These are phyloP conservation scores for Caenorhabditis sp. DNA, from an alignment of 2,888 invertebrate genomes.

Conservation along the genomic window DNA sequence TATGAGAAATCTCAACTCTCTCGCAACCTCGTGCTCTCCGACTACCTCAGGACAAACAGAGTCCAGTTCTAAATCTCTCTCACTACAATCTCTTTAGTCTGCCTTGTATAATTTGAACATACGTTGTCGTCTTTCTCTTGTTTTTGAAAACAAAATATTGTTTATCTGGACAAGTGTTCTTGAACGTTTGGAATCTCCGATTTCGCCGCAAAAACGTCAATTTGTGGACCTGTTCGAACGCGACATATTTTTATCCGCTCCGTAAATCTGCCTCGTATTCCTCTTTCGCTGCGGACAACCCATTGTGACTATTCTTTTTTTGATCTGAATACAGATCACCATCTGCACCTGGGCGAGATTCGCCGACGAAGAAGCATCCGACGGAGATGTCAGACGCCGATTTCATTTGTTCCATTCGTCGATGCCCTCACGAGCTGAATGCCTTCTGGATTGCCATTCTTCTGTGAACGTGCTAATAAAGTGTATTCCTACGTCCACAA, in stretches of 20 bases:
- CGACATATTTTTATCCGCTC: too few relatives aligned
- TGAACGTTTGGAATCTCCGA: too few relatives aligned
- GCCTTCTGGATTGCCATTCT: background rate
- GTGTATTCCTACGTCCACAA: background rate
- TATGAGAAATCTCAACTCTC: slow-evolving; percentile 13
- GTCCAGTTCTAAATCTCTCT: slow-evolving; percentile 31
- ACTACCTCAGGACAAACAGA: slow-evolving; percentile 28
- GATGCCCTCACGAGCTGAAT: background rate
- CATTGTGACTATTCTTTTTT: slow-evolving; percentile 11
- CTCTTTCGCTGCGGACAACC: too few relatives aligned
- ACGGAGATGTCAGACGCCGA: background rate
- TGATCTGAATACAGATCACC: background rate
- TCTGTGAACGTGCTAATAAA: background rate
- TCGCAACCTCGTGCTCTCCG: background rate
- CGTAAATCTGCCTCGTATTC: too few relatives aligned
- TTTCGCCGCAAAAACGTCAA: background rate
- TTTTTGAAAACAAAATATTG: background rate
- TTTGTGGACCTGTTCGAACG: background rate
- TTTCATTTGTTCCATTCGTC: background rate
- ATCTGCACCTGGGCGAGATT: background rate
- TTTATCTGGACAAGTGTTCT: too few relatives aligned
- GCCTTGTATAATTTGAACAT: slow-evolving; percentile 13
- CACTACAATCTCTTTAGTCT: background rate
- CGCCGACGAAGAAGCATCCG: background rate
- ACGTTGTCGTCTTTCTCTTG: background rate